Conservation (phyloP, 2,797 vertebrate species). For the Sternarchorhynchus goeldii region DNA sequence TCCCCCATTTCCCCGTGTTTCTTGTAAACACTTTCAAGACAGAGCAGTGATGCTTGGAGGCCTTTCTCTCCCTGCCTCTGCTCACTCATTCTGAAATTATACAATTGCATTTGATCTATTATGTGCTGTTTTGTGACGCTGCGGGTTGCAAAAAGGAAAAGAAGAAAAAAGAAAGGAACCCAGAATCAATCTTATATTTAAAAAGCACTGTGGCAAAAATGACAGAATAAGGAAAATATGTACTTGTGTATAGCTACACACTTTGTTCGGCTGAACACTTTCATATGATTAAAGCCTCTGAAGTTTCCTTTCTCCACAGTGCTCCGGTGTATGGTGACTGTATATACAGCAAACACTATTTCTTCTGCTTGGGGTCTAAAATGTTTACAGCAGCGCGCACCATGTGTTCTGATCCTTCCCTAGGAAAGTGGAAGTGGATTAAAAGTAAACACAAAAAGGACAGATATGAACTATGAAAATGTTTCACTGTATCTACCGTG, state of each 20-base stretch:
- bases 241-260: background rate
- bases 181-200: constrained; percentile 5
- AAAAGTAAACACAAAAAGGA: too few relatives aligned
- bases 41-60: constrained; percentile 73
- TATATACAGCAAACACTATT: background rate
- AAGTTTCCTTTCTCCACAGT: background rate
- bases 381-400: too few relatives aligned
- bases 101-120: constrained; percentile 64
- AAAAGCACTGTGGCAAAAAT: constrained; percentile 13
- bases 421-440: too few relatives aligned
- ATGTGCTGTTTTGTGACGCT: constrained; percentile 47
- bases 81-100: constrained; percentile 56
- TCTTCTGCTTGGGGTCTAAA: background rate
- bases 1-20: constrained; percentile 79
- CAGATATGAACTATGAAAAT: too few relatives aligned
- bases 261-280: background rate
- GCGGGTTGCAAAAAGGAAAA: background rate
- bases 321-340: background rate
- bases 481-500: too few relatives aligned
- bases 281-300: background rate
- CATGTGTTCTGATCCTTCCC: too few relatives aligned
- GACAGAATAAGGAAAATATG: background rate
- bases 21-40: constrained; percentile 90
- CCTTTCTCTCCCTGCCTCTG: constrained; percentile 55
- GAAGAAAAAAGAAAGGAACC: constrained; percentile 12